A percentile compares a stretch with the other conserved stretches of the same genome.
phyloP scores from a whole-genome alignment of 1,140 invertebrate species.

The Drosophila seguyi region DNA sequence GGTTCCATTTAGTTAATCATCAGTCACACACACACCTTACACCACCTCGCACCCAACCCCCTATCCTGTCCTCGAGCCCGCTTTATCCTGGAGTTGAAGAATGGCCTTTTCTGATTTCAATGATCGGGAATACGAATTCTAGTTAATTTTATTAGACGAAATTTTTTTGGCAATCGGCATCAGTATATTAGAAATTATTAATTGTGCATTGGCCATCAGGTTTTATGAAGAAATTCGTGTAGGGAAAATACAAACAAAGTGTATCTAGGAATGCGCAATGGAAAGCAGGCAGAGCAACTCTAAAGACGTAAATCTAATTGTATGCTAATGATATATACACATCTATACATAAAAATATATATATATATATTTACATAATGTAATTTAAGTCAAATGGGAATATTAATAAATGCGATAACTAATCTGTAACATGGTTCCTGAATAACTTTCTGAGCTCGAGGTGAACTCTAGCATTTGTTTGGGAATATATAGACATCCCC shows the following conservation, averaged over 20 bases:
- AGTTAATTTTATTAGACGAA: conserved; percentile 80
- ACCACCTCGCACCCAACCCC: neutral
- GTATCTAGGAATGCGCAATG: conserved; percentile 62
- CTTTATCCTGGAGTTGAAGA: conserved; percentile 33
- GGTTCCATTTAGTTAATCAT: conserved; percentile 29
- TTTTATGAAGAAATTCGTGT: conserved; percentile 70
- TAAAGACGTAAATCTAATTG: conserved; percentile 81
- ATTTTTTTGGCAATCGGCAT: conserved; percentile 58
- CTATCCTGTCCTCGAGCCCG: neutral
- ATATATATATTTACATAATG: conserved; percentile 72
- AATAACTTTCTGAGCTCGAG: neutral
- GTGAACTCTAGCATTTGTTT: neutral
- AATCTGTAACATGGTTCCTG: conserved; percentile 48
- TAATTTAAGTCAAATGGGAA: conserved; percentile 79
- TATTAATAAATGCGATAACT: conserved; percentile 80
- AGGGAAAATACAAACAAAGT: conserved; percentile 46
- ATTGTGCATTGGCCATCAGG: conserved; percentile 55
- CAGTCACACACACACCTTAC: no score
- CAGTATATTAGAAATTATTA: conserved; percentile 26
- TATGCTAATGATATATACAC: conserved; percentile 70
- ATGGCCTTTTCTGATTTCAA: conserved; percentile 40
- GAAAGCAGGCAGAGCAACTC: conserved; percentile 77
- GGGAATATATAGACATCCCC: no score
- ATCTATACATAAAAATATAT: conserved; percentile 66
- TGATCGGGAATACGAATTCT: conserved; percentile 53